Conservation (phyloP, 2,113 vertebrate species). For the Corythornis cristatus region DNA sequence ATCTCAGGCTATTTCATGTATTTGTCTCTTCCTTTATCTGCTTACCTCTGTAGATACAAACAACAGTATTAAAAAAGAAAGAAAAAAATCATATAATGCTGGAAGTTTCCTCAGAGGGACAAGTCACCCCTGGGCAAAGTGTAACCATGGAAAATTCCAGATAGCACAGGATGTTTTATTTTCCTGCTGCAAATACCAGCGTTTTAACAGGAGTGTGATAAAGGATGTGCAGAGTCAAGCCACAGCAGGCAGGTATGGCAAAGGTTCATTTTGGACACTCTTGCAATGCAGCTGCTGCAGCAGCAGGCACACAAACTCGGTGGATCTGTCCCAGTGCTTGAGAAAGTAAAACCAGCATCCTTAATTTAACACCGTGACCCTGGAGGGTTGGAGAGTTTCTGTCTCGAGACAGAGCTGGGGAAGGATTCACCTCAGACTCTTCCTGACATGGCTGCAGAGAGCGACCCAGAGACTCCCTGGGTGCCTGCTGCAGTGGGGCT, state of each 20-base stretch:
- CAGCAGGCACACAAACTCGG: neutral
- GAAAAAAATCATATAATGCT: neutral
- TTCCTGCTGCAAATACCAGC: neutral
- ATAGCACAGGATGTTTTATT: conserved; percentile 9
- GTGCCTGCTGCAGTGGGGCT: rapidly evolving
- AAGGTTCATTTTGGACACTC: neutral
- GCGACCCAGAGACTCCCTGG: rapidly evolving
- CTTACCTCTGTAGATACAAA: neutral
- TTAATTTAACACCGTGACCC: neutral
- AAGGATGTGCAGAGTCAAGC: neutral
- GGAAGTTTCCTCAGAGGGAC: neutral
- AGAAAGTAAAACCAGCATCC: neutral
- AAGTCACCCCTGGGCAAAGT: neutral
- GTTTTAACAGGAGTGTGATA: neutral
- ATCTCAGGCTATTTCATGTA: conserved; percentile 31
- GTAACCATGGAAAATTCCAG: conserved; percentile 52
- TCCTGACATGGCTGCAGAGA: rapidly evolving
- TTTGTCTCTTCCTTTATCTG: neutral
- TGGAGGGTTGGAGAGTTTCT: neutral
- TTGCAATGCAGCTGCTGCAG: neutral
- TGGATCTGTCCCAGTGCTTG: rapidly evolving
- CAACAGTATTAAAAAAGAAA: neutral
- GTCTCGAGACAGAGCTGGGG: neutral
- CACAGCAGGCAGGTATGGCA: neutral
- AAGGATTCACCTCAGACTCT: neutral